A percentile compares a stretch with the other conserved stretches of the same genome.
phyloP scores from a whole-genome alignment of 2,113 vertebrate species.

The Bufo bufo region DNA sequence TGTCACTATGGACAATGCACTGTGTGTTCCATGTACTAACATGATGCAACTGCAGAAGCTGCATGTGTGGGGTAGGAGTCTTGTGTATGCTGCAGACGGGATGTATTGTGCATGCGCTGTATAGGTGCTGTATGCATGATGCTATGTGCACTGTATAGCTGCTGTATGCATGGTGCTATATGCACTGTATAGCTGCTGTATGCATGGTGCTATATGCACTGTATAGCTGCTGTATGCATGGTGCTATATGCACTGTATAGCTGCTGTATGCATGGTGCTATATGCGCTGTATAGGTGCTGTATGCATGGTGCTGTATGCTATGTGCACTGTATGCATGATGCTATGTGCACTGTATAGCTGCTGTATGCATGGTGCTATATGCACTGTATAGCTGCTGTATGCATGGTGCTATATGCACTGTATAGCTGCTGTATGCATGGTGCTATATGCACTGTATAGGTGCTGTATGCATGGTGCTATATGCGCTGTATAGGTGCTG shows the following conservation, averaged over 20 bases:
- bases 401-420: no score
- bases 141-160: not conserved
- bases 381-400: no score
- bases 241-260: not conserved
- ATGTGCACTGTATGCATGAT: no score
- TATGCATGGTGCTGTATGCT: not conserved
- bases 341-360: no score
- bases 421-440: no score
- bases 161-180: not conserved
- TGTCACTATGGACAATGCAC: slow-evolving; percentile 22
- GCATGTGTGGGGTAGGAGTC: not conserved
- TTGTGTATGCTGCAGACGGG: no score
- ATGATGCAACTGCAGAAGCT: not conserved
- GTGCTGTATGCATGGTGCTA: no score
- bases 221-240: not conserved
- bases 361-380: no score
- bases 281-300: not conserved
- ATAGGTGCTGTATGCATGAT: not conserved
- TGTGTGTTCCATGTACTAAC: not conserved
- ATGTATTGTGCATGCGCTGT: not conserved
- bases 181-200: not conserved
- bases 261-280: not conserved
- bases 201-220: not conserved
- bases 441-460: no score
- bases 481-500: no score